phyloP scores from a whole-genome alignment of 2,797 vertebrate genomes.

The Prionace glauca region DNA sequence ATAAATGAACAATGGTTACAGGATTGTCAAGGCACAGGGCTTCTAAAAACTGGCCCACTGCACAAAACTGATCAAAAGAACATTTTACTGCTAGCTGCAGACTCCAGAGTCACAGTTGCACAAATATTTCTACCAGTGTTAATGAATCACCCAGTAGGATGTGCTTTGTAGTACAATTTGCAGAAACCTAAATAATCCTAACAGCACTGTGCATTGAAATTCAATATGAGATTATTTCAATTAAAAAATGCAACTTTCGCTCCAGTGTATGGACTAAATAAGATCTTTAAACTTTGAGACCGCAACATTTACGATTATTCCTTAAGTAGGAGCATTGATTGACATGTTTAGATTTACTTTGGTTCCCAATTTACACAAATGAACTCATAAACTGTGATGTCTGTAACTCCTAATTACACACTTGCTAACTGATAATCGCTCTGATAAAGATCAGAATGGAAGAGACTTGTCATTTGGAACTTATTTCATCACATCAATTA shows the following conservation, averaged over 20 bases:
- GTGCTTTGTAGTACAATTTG: neutral
- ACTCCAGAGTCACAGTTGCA: neutral
- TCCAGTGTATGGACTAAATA: neutral
- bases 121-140: neutral
- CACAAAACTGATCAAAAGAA: neutral
- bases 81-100: neutral
- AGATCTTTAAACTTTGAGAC: neutral
- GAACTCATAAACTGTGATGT: constrained; percentile 42
- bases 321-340: constrained; percentile 21
- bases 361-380: constrained; percentile 36
- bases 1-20: neutral
- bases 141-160: neutral
- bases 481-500: constrained; percentile 47
- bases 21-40: neutral
- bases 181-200: neutral
- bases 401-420: constrained; percentile 45
- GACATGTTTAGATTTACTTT: constrained; percentile 31
- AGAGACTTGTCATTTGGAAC: constrained; percentile 39
- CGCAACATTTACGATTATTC: neutral
- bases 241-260: neutral
- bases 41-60: neutral
- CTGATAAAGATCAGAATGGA: constrained; percentile 48
- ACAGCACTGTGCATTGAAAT: neutral
- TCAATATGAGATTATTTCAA: neutral
- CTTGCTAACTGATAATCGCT: constrained; percentile 47